phyloP scores from a whole-genome alignment of 2,888 invertebrate genomes.

The Drosophila leonis region DNA sequence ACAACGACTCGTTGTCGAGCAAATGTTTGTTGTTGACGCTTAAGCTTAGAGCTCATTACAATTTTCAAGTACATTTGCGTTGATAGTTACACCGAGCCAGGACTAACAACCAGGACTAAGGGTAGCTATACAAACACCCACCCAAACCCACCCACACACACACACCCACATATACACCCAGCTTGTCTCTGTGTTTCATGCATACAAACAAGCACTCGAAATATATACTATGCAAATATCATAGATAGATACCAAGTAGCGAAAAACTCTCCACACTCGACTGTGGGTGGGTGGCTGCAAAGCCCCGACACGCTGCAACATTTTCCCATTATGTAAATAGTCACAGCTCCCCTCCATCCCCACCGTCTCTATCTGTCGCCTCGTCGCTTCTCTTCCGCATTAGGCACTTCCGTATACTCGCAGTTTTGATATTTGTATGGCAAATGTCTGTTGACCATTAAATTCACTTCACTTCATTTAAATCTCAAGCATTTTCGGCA shows the following conservation, averaged over 20 bases:
- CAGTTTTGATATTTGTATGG: slow-evolving; percentile 57
- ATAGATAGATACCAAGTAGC: slow-evolving; percentile 63
- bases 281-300: slow-evolving; percentile 8
- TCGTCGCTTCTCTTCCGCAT: slow-evolving; percentile 2
- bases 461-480: slow-evolving; percentile 83
- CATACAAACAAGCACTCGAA: slow-evolving; percentile 79
- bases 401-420: slow-evolving; percentile 28
- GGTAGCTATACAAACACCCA: slow-evolving; percentile 5
- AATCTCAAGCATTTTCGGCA: slow-evolving; percentile 75
- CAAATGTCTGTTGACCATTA: slow-evolving; percentile 81
- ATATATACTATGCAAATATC: slow-evolving; percentile 81
- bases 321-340: slow-evolving; percentile 62
- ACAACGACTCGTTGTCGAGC: slow-evolving; percentile 15
- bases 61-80: slow-evolving; percentile 82
- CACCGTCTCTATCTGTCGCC: not conserved
- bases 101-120: slow-evolving; percentile 48
- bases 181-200: slow-evolving; percentile 55
- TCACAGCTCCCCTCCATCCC: not conserved
- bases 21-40: slow-evolving; percentile 79
- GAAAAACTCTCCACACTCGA: slow-evolving; percentile 41
- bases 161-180: not conserved
- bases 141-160: not conserved
- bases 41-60: slow-evolving; percentile 80
- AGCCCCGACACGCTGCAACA: slow-evolving; percentile 37
- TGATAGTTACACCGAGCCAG: slow-evolving; percentile 76